Conservation (phyloP, 2,888 invertebrate species). For the Drosophila rellima region DNA sequence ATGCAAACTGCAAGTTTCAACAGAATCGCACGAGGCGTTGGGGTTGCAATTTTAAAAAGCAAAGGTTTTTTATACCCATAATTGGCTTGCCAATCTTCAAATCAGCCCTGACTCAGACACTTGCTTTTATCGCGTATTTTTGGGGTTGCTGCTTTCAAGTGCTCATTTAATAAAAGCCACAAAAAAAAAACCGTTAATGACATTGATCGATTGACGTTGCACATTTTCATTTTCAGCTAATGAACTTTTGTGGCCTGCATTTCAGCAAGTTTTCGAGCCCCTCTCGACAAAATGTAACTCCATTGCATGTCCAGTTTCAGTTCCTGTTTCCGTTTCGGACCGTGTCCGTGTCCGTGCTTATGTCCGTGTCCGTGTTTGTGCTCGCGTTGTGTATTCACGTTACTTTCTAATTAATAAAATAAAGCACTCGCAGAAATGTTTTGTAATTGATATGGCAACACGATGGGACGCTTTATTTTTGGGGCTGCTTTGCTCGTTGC, state of each 20-base stretch:
- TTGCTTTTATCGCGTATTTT: neutral
- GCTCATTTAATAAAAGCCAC: conserved; percentile 15
- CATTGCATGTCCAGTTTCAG: conserved; percentile 51
- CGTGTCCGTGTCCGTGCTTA: neutral
- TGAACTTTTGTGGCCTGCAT: conserved; percentile 60
- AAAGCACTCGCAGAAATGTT: conserved; percentile 49
- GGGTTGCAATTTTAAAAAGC: neutral
- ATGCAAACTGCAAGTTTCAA: neutral
- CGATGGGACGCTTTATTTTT: conserved; percentile 26
- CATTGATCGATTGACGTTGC: conserved; percentile 65
- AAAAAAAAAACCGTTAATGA: conserved; percentile 28
- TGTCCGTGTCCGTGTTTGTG: conserved; percentile 14
- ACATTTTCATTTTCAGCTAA: conserved; percentile 60
- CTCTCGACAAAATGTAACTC: conserved; percentile 21
- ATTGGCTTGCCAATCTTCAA: neutral
- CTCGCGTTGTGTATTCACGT: conserved; percentile 41
- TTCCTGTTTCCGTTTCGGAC: conserved; percentile 18
- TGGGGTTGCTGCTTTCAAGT: conserved; percentile 9
- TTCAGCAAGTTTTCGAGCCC: conserved; percentile 28
- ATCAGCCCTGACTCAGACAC: neutral
- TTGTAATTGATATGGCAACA: conserved; percentile 59
- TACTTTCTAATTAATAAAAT: conserved; percentile 71
- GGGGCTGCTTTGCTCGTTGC: conserved; percentile 50
- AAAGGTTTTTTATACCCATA: neutral
- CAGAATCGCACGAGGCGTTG: neutral